Base-by-base conservation (phyloP, 2,888 invertebrate genomes). In the Mayetiola destructor region DNA sequence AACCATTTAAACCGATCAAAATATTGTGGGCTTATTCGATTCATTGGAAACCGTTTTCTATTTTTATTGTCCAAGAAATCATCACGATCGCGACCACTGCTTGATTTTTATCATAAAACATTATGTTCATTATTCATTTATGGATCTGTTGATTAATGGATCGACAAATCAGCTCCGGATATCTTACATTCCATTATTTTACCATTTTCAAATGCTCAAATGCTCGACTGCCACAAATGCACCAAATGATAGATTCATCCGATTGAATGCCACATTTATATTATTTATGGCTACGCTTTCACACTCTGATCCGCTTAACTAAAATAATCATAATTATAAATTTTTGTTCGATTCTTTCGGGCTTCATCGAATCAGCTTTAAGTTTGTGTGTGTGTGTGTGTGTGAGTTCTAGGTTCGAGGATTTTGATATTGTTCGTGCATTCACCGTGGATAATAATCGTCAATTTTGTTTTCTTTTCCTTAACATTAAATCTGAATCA, bases 251-350 rank as follows among this genome's bases (percentile, higher is more conserved):
- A 8, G 36, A 6, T 2, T 6, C 21, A 27, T 12, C 8, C 42
- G 23, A 23, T 2, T 42, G 27, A 48, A 48, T 48, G 23, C 27
- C 16, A 48, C 27, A 48, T 48, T 48, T 48, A 27, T 48, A 48
- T 48, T 48, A 48, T 48, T 48, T 48, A 48, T 48, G 27, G 27
- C 27, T 48, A 48, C 48, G 23, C 23, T 48, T 48, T 48, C 48
- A 48, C 48, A 48, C 48, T 48, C 16, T 48, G 27, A 48, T 48
- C 27, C 48, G 48, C 48, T 48, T 48, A 40, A 40, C 27, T 27
- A 48, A 48, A 23, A 16, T 16, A 48, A 48, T 48, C 48, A 48
- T 48, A 48, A 48, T 48, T 48, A 48, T 27, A 48, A 6, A 16
- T 27, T n/a, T 48, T 27, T 27, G 48, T 27, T 27, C 40, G 27